Percentiles rank a stretch among this genome's conserved stretches.
phyloP scores from a whole-genome alignment of 2,797 vertebrate species.

The Spondyliosoma cantharus region DNA sequence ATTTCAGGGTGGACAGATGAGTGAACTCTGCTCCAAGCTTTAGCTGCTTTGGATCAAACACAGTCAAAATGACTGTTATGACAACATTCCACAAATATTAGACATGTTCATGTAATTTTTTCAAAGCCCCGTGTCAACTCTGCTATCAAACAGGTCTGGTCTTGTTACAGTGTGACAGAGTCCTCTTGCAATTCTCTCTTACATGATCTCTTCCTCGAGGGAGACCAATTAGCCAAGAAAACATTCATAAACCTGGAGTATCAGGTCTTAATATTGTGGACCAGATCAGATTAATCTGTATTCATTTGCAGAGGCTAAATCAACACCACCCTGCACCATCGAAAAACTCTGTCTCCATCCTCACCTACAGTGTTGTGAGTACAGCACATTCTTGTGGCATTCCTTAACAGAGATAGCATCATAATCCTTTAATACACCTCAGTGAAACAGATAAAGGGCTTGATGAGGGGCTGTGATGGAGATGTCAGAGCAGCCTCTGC shows the following conservation, averaged over 20 bases:
- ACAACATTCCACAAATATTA: conserved; percentile 46
- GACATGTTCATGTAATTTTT: conserved; percentile 30
- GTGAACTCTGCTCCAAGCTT: conserved; percentile 7
- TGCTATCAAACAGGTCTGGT: conserved; percentile 43
- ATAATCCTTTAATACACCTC: conserved; percentile 68
- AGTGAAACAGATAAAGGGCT: conserved; percentile 53
- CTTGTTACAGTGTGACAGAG: conserved; percentile 40
- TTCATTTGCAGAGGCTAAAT: conserved; percentile 9
- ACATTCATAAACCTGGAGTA: not conserved
- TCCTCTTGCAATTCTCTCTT: conserved; percentile 6
- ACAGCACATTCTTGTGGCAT: conserved; percentile 57
- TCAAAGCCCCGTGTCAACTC: conserved; percentile 38
- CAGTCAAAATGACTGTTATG: conserved; percentile 38
- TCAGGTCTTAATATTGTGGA: not conserved
- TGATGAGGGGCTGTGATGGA: conserved; percentile 37
- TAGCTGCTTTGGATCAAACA: conserved; percentile 29
- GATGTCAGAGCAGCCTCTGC: conserved; percentile 32
- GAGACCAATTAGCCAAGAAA: conserved; percentile 32
- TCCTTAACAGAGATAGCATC: conserved; percentile 70
- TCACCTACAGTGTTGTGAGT: conserved; percentile 8
- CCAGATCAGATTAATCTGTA: conserved; percentile 15
- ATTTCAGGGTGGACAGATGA: conserved; percentile 1
- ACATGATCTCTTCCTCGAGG: conserved; percentile 28
- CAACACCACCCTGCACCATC: conserved; percentile 2
- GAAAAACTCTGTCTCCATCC: conserved; percentile 4